Percentiles rank a stretch among this genome's conserved stretches.
These are phyloP conservation scores for Lepidocyrtinus sp. DNA, from an alignment of 2,888 invertebrate genomes.

Conservation along the genomic window DNA sequence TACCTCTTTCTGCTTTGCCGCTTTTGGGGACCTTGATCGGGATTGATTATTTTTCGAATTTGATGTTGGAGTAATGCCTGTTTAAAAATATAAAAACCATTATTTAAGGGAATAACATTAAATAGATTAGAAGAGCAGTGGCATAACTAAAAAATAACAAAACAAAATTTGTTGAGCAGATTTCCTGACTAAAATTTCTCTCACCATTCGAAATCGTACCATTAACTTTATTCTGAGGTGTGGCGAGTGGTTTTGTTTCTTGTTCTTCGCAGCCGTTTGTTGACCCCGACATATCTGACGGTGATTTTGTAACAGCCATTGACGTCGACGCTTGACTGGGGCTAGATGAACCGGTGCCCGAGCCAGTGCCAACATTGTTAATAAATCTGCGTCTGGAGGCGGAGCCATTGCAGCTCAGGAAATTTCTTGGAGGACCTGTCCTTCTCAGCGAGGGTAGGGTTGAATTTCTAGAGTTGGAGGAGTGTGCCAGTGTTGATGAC, in stretches of 20 bases:
- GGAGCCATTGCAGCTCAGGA: constrained; percentile 43
- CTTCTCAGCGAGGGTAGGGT: constrained; percentile 9
- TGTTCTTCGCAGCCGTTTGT: constrained; percentile 31
- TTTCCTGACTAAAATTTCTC: constrained; percentile 17
- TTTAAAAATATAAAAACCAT: too few species aligned
- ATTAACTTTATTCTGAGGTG: constrained; percentile 34
- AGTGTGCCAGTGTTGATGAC: background rate
- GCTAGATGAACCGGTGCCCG: background rate
- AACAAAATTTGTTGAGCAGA: too few species aligned
- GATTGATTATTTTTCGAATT: too few species aligned
- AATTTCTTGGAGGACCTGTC: constrained; percentile 19
- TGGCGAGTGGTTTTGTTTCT: background rate
- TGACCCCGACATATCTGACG: too few species aligned
- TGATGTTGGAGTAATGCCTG: too few species aligned
- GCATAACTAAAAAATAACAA: constrained; percentile 14
- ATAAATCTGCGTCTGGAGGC: constrained; percentile 22
- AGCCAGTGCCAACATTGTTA: background rate
- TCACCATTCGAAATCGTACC: constrained; percentile 51
- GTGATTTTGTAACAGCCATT: too few species aligned
- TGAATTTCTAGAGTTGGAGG: too few species aligned
- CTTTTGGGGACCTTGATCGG: background rate
- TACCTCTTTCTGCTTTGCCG: background rate
- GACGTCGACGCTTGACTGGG: background rate
- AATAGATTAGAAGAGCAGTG: constrained; percentile 4
- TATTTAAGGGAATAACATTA: background rate